Evolutionary conservation across 1,140 invertebrate genomes (phyloP), one percentile per base, ranked within the genome.

Genomic region (Bombus picipes): DNA sequence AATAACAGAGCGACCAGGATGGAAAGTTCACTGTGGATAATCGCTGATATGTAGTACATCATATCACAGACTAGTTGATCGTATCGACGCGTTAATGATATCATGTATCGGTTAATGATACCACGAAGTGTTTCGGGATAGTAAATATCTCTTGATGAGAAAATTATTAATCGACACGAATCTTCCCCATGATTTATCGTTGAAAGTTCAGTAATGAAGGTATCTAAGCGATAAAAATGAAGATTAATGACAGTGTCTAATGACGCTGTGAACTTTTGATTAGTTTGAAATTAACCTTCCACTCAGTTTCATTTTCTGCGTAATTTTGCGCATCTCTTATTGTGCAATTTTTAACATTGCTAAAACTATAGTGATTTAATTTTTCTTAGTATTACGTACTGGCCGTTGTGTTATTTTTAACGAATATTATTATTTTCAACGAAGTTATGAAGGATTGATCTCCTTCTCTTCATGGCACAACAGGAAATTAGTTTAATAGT

Each of bases 1-100:
- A 77, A 77, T 77, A 77, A 77, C 39, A 57, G 34, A 77, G 57
- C 10, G 34, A 32, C 12, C 70, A 25, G 12, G 41, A 77, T 18
- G 28, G 53, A 57, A 78, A 66, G 37, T 78, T 41, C 59, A 39
- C 15, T 6, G 18, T 25, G 57, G 10, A 66, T 39, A 59, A 77
- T 77, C 75, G 34, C 13, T 62, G 59, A 77, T 77, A n/a, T 18
- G 34, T 18, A 43, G 25, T 57, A 66, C 32, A 32, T 66, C n/a
- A 32, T 32, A 66, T 15, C 13, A 22, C 32, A 8, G 2, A 32
- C n/a, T 8, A 18, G 32, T 18, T 66, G 32, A 66, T 68, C 8
- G 37, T n/a, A 59, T 53, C 47, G 47, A 53, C 34, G 32, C 59
- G 10, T 37, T 75, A 75, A 75, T 37, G 53, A 77, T 62, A 32